Percentiles rank a stretch among this genome's conserved stretches.
Evolutionary conservation across 37 sponge, comb jelly and placozoan genomes (phyloP).

Genomic region (Aphrocallistes beatrix): DNA sequence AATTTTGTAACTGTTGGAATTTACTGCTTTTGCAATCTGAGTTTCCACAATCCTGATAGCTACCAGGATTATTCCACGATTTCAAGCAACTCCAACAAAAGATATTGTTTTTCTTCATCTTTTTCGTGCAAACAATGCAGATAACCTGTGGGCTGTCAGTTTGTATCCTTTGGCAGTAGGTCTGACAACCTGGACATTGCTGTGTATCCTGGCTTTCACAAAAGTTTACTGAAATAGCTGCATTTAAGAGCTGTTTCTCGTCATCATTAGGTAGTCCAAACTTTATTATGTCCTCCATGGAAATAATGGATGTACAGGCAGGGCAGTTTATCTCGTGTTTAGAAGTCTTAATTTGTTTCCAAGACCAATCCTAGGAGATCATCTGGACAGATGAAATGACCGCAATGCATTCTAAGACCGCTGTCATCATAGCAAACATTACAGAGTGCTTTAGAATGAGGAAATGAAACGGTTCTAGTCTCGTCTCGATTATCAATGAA

Average conservation of each 20-base stretch:
- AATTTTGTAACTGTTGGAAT: background rate
- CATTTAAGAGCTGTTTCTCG: background rate
- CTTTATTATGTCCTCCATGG: background rate
- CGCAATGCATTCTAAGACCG: background rate
- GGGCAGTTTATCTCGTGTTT: background rate
- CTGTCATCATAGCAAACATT: background rate
- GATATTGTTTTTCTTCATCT: background rate
- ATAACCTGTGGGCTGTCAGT: background rate
- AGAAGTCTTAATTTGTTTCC: background rate
- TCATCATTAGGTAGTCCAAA: background rate
- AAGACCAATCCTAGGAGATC: background rate
- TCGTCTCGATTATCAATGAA: background rate
- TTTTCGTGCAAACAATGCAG: background rate
- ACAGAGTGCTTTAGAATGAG: background rate
- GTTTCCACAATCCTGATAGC: background rate
- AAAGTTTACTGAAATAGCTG: background rate
- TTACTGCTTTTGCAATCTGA: background rate
- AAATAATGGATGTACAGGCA: background rate
- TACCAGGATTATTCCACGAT: background rate
- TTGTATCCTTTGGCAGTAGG: background rate
- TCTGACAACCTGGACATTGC: background rate
- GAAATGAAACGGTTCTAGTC: background rate
- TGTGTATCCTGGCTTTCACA: background rate
- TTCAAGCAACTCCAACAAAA: background rate
- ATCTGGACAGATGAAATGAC: background rate